Percentiles rank a stretch among this genome's conserved stretches.
phyloP scores from a whole-genome alignment of 1,140 invertebrate genomes.

The Phortica variegata region DNA sequence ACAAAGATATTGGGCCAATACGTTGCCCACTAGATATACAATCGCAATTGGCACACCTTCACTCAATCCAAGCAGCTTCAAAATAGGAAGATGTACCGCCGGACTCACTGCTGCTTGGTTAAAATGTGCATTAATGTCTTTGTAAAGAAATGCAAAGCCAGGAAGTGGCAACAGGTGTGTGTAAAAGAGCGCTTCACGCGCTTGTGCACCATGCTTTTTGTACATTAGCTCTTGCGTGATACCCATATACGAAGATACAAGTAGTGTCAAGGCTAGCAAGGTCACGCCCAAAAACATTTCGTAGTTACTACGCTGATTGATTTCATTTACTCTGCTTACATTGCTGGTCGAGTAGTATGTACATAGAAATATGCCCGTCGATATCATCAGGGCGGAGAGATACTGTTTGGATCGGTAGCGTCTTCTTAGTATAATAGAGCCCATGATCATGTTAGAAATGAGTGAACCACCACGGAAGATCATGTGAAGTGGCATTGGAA shows the following conservation, averaged over 20 bases:
- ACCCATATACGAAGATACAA: slow-evolving; percentile 93
- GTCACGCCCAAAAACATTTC: slow-evolving; percentile 78
- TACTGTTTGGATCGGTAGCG: slow-evolving; percentile 84
- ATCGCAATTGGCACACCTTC: slow-evolving; percentile 70
- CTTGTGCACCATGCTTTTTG: slow-evolving; percentile 85
- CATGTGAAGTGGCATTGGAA: slow-evolving; percentile 98
- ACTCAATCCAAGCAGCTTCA: slow-evolving; percentile 59
- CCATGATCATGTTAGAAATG: slow-evolving; percentile 95
- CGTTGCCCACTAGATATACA: slow-evolving; percentile 80
- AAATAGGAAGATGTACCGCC: slow-evolving; percentile 36
- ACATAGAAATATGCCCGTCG: slow-evolving; percentile 86
- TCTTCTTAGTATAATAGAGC: slow-evolving; percentile 85
- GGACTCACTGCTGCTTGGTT: slow-evolving; percentile 56
- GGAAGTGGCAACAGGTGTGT: slow-evolving; percentile 60
- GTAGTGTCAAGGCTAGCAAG: slow-evolving; percentile 85
- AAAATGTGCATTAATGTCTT: slow-evolving; percentile 74
- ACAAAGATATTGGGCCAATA: slow-evolving; percentile 92
- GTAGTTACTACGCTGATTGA: neutral
- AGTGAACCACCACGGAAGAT: slow-evolving; percentile 96
- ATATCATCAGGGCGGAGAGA: slow-evolving; percentile 90
- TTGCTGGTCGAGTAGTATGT: slow-evolving; percentile 77
- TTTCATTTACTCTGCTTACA: neutral
- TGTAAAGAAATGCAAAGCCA: slow-evolving; percentile 56
- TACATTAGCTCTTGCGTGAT: slow-evolving; percentile 94
- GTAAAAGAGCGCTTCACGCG: slow-evolving; percentile 91